Evolutionary conservation across 2,888 invertebrate species (phyloP), one percentile per base, ranked within the genome.

Genomic region (Lampropteryx suffumata): DNA sequence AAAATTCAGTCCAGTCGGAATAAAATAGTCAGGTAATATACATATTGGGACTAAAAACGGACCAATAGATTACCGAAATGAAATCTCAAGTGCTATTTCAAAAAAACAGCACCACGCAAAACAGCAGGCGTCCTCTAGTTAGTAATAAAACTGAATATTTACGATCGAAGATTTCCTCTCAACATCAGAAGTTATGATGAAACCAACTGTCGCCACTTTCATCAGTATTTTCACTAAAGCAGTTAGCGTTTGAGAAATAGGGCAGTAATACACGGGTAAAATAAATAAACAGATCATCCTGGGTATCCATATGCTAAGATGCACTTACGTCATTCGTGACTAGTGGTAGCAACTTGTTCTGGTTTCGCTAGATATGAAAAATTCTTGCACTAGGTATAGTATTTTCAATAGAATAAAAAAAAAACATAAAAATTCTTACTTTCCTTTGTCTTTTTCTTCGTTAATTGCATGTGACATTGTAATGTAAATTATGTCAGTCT

Each of bases 321-420:
- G 56, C 56, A 63, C 57, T 62, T 63, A 65, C 65, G 65, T 65
- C 65, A 65, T 58, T 51, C 21, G 5, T 27, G 27, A 44, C 40
- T 53, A 52, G n/a, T n/a, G n/a, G n/a, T n/a, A n/a, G 52, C 39
- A 6, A n/a, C 12, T 40, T 35, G 40, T 35, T 40, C 52, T 30
- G 47, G 21, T 35, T 48, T 36, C 36, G 37, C n/a, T 50, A 44
- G 40, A 30, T 35, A 29, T 27, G 33, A 33, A 17, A 32, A 33
- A 39, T 46, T 13, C 17, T 44, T 28, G 21, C n/a, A 5, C 24
- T 24, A 7, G 35, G 7, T n/a, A n/a, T n/a, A n/a, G n/a, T n/a
- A n/a, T n/a, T n/a, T n/a, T n/a, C n/a, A n/a, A n/a, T n/a, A n/a
- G n/a, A n/a, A n/a, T n/a, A n/a, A n/a, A n/a, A n/a, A n/a, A n/a